Percentiles rank a stretch among this genome's conserved stretches.
phyloP scores from a whole-genome alignment of 2,797 vertebrate genomes.

The Sarcophilus harrisii region DNA sequence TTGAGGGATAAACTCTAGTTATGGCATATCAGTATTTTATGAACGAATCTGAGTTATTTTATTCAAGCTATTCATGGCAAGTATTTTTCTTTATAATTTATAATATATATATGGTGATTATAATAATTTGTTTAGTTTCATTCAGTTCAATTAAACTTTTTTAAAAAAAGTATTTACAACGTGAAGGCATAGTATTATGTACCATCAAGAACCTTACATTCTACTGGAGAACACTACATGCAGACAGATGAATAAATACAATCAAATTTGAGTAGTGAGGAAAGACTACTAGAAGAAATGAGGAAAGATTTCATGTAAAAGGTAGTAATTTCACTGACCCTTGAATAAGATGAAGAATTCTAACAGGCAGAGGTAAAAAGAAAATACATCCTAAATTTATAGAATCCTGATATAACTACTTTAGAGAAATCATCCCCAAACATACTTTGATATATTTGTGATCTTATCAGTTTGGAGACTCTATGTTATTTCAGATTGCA shows the following conservation, averaged over 20 bases:
- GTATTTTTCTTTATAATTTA: conserved; percentile 8
- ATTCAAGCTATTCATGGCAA: conserved; percentile 6
- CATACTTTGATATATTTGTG: neutral
- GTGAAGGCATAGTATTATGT: neutral
- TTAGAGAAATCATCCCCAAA: conserved; percentile 45
- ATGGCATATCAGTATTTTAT: conserved; percentile 30
- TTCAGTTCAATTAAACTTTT: neutral
- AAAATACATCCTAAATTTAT: neutral
- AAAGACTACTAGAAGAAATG: neutral
- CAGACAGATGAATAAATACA: neutral
- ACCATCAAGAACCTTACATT: neutral
- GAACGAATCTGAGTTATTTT: conserved; percentile 35
- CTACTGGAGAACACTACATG: neutral
- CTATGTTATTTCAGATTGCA: neutral
- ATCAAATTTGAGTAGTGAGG: neutral
- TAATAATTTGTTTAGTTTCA: neutral
- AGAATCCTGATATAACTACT: conserved; percentile 18
- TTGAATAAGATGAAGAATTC: neutral
- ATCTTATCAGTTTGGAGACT: neutral
- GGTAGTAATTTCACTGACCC: neutral
- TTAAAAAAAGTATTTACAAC: neutral
- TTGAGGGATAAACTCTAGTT: neutral
- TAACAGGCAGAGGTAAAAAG: neutral
- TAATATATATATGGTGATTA: neutral
- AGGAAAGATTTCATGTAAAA: conserved; percentile 37